Conservation (phyloP, 2,797 vertebrate species). For the Oophaga sylvatica region DNA sequence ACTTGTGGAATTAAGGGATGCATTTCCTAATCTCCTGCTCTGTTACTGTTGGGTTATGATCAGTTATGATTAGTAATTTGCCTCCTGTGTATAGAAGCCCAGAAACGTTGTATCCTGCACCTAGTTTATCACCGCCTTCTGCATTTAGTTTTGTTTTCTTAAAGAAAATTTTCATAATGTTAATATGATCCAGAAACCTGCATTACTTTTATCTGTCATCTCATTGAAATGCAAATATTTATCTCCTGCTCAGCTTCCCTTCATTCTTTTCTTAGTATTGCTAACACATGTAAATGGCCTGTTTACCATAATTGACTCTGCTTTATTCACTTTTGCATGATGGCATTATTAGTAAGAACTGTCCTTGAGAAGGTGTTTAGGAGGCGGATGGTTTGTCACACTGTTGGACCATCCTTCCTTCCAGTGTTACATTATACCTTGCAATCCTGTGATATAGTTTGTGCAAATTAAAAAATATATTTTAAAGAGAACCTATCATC, state of each 20-base stretch:
- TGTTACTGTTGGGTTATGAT: background rate
- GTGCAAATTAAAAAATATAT: background rate
- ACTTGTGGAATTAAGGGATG: background rate
- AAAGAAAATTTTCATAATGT: background rate
- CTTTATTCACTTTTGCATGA: background rate
- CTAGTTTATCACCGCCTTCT: background rate
- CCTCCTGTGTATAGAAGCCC: background rate
- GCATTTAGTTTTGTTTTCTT: background rate
- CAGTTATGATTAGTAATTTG: no score
- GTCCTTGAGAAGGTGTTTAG: background rate
- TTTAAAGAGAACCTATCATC: no score
- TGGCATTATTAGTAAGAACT: background rate
- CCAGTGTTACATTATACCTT: background rate
- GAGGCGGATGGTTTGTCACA: background rate
- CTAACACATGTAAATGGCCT: background rate
- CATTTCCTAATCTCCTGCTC: background rate
- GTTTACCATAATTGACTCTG: conserved; percentile 11
- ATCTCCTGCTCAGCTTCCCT: background rate
- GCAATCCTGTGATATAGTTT: background rate
- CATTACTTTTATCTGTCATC: background rate
- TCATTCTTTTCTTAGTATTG: background rate
- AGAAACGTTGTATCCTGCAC: background rate
- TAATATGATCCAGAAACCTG: background rate
- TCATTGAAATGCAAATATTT: conserved; percentile 20
- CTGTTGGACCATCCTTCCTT: background rate